Evolutionary conservation across 2,888 invertebrate genomes (phyloP).

Genomic region (Lasioglossum zephyrum): DNA sequence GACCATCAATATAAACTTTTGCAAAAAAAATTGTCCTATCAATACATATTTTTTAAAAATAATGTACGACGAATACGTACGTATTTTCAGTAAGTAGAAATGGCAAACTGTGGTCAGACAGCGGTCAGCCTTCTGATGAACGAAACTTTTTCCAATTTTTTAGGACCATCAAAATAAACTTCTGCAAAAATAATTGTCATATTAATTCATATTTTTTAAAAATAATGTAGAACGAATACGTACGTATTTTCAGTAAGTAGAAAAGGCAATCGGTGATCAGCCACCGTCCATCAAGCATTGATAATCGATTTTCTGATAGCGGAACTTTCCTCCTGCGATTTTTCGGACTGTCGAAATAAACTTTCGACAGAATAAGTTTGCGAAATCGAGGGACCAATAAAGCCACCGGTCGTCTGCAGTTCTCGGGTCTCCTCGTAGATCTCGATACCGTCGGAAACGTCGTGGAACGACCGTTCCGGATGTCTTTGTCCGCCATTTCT

Average conservation of each 20-base stretch:
- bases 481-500: conserved; percentile 40
- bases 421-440: conserved; percentile 13
- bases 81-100: background rate
- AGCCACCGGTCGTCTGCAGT: background rate
- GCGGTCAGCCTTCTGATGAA: background rate
- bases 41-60: too few species aligned
- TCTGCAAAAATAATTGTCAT: background rate
- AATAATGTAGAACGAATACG: background rate
- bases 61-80: background rate
- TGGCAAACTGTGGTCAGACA: background rate
- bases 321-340: background rate
- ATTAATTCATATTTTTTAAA: background rate
- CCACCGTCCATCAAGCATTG: background rate
- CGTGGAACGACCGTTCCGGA: conserved; percentile 20
- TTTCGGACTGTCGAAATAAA: background rate
- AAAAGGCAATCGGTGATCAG: background rate
- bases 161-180: too few species aligned
- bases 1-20: too few species aligned
- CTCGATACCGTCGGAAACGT: conserved; percentile 31
- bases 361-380: background rate
- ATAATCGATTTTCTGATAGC: background rate
- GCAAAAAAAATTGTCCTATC: too few species aligned
- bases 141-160: background rate
- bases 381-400: background rate
- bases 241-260: background rate